Conservation (phyloP, 2,113 vertebrate genomes). For the Catharus fuscescens region DNA sequence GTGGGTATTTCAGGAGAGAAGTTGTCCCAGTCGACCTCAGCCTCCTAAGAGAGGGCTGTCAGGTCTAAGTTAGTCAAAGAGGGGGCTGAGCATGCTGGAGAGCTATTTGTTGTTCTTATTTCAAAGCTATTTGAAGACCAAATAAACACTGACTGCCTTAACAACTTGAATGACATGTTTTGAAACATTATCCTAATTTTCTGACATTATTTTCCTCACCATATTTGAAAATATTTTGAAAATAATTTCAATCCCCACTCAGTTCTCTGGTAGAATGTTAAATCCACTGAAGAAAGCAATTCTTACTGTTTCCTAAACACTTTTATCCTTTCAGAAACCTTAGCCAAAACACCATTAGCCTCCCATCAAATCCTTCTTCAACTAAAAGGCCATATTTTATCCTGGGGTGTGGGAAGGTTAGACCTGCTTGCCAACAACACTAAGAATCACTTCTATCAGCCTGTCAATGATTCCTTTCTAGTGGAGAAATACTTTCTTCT, state of each 20-base stretch:
- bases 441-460: neutral
- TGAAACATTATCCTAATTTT: neutral
- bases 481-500: neutral
- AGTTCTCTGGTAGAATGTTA: neutral
- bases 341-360: neutral
- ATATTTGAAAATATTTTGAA: neutral
- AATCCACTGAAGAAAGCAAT: no score
- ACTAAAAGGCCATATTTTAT: neutral
- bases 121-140: neutral
- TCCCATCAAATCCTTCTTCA: neutral
- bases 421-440: neutral
- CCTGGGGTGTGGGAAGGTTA: neutral
- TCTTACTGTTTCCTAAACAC: neutral
- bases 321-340: neutral
- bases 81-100: neutral
- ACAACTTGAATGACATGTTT: neutral
- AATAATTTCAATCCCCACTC: neutral
- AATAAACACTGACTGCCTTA: neutral
- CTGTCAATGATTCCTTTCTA: neutral
- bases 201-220: accelerated
- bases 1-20: neutral
- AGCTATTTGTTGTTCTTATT: neutral
- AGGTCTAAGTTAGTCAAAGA: neutral
- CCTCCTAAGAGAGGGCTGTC: neutral
- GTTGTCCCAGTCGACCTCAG: neutral